Evolutionary conservation across 2,888 invertebrate genomes (phyloP), one percentile per base, ranked within the genome.

Genomic region (Brenthis ino): DNA sequence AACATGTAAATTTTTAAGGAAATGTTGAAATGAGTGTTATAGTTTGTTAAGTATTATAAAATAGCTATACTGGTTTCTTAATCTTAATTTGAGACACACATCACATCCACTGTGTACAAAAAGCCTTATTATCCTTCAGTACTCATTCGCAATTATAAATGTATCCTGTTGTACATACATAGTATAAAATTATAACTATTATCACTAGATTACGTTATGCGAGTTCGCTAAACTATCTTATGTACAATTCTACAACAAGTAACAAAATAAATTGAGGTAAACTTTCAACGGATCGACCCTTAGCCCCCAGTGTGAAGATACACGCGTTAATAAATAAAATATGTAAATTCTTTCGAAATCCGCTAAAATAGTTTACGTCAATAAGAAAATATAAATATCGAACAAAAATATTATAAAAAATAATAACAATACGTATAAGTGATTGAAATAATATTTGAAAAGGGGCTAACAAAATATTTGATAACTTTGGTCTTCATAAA

Each of bases 401-500:
- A 14, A 66, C 12, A 28, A 64, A 54, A 47, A 66, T 11, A 51
- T 28, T 47, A 53, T 28, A 56, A 61, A 61, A 50, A 67, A 60
- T n/a, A 61, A 51, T 57, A 43, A 61, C 47, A 24, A 50, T 24
- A 48, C 65, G 54, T 56, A 55, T 64, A 56, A 56, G 55, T 33
- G 60, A 65, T 47, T 66, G 58, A 50, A 24, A 24, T 58, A 6
- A 11, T 14, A 24, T 60, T 28, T 50, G 48, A 12, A 60, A 50
- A 67, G 63, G 63, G 63, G 65, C 63, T 66, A 54, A 60, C 51
- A 63, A 56, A 33, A 63, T 72, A 73, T 65, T 67, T 33, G 47
- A 70, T 70, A 74, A 75, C 81, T 81, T 81, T 80, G 80, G 80
- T 77, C 73, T 75, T 70, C 73, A 77, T 71, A 72, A 63, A 33